Percentiles rank a stretch among this genome's conserved stretches.
Evolutionary conservation across 1,140 invertebrate genomes (phyloP).

Genomic region (Pinna nobilis): DNA sequence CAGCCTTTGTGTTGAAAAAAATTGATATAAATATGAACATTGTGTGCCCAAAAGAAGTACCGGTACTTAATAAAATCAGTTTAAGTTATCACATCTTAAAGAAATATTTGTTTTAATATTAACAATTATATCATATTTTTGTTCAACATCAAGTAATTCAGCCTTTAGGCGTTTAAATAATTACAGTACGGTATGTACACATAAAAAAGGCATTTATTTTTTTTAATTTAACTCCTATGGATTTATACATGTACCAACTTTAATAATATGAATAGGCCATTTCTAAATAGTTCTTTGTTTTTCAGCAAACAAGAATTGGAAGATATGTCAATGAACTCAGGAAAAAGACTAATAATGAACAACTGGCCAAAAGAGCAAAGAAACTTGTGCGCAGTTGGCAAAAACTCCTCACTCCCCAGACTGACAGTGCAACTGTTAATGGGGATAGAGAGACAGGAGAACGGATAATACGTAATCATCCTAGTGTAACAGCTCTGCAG

Average conservation of each 20-base stretch:
- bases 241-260: not conserved
- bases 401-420: slow-evolving; percentile 79
- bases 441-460: slow-evolving; percentile 55
- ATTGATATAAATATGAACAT: too few relatives aligned
- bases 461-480: slow-evolving; percentile 36
- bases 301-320: slow-evolving; percentile 89
- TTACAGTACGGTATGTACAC: too few relatives aligned
- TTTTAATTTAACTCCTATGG: too few relatives aligned
- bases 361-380: slow-evolving; percentile 90
- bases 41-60: too few relatives aligned
- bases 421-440: slow-evolving; percentile 41
- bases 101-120: too few relatives aligned
- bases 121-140: too few relatives aligned
- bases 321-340: slow-evolving; percentile 94
- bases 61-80: too few relatives aligned
- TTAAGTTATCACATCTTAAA: too few relatives aligned
- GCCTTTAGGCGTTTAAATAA: too few relatives aligned
- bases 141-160: too few relatives aligned
- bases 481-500: slow-evolving; percentile 36
- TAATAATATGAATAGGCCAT: not conserved
- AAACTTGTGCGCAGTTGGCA: slow-evolving; percentile 93
- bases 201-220: too few relatives aligned
- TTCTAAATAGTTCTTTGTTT: slow-evolving; percentile 34
- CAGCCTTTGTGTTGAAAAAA: too few relatives aligned
- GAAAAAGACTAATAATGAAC: slow-evolving; percentile 84